Base-by-base conservation (phyloP, 1,140 invertebrate genomes). In the Cryptotermes secundus region DNA sequence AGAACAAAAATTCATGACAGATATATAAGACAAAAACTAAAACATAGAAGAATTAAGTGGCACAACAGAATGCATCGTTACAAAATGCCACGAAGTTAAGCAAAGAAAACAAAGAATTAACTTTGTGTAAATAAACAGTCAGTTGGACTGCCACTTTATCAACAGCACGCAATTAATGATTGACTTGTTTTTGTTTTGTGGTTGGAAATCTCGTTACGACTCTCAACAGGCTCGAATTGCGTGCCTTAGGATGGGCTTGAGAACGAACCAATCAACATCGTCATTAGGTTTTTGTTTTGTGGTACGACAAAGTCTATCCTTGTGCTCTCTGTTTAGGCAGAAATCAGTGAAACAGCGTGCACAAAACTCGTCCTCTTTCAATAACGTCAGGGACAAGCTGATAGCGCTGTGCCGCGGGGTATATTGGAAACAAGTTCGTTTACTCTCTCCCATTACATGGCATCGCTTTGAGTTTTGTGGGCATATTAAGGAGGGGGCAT, bases 401-500 rank as follows among this genome's bases (percentile, higher is more conserved):
- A 49, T 49, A 38, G 45, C 45, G 26, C 59, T 14, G 59, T 14
- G 59, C 59, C 59, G 26, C n/a, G 59, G 26, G 59, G 7, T 72
- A 10, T 72, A 72, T 72, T 72, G 59, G 59, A 72, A 72, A n/a
- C 45, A 49, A 49, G 45, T 19, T 22, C 45, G 45, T 49, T 49
- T 19, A 49, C 59, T 72, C 59, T 26, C 59, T 31, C 59, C 59
- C 59, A 72, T 72, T 72, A 72, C n/a, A 9, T 31, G 59, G 59
- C 59, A 72, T 72, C 59, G 59, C 59, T 72, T 72, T 72, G 59
- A 72, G 59, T 72, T 72, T 31, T 26, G 59, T 72, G 26, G 45
- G 59, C 59, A 31, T 31, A 72, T 72, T 72, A 72, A 72, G 59
- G 59, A 72, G 59, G 59, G 53, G 59, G 59, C 59, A 72, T 72